Conservation (phyloP, 2,797 vertebrate species). For the Fundulus diaphanus region DNA sequence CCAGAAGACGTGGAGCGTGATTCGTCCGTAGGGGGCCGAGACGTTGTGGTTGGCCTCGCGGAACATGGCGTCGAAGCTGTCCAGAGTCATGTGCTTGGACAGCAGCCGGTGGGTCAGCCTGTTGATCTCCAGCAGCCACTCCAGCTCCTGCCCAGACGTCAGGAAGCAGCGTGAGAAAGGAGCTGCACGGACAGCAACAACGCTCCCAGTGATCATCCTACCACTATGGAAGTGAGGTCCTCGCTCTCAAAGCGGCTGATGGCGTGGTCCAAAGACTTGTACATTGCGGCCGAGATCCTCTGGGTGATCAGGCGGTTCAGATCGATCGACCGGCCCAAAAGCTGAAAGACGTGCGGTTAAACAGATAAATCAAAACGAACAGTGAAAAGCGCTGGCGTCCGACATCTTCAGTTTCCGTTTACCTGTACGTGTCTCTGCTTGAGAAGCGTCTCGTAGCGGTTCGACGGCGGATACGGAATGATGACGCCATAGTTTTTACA, state of each 20-base stretch:
- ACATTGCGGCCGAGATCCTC: slow-evolving; percentile 94
- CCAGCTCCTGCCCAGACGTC: slow-evolving; percentile 85
- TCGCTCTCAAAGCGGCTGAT: slow-evolving; percentile 98
- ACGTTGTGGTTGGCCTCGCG: slow-evolving; percentile 99
- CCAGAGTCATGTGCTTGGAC: slow-evolving; percentile 93
- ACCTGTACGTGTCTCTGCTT: slow-evolving; percentile 99
- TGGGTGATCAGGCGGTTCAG: slow-evolving; percentile 97
- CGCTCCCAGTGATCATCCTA: slow-evolving; percentile 47
- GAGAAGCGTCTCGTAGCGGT: slow-evolving; percentile 94
- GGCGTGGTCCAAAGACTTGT: slow-evolving; percentile 94
- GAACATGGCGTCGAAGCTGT: slow-evolving; percentile 99
- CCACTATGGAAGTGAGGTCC: slow-evolving; percentile 97
- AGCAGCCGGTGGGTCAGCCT: slow-evolving; percentile 95
- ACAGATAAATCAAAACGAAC: not conserved
- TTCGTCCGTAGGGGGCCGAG: slow-evolving; percentile 95
- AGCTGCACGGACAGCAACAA: not conserved
- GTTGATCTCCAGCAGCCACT: slow-evolving; percentile 95
- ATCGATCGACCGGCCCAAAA: slow-evolving; percentile 96
- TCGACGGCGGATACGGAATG: slow-evolving; percentile 90
- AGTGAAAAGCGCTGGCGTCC: not conserved
- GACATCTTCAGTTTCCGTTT: not conserved
- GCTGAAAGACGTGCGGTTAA: slow-evolving; percentile 68
- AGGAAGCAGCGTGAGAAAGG: not conserved
- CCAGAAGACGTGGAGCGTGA: slow-evolving; percentile 99
- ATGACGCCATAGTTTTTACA: slow-evolving; percentile 97